Percentiles rank a stretch among this genome's conserved stretches.
These are phyloP conservation scores for Heterotilapia buettikoferi DNA, from an alignment of 2,113 vertebrate genomes.

Conservation along the genomic window DNA sequence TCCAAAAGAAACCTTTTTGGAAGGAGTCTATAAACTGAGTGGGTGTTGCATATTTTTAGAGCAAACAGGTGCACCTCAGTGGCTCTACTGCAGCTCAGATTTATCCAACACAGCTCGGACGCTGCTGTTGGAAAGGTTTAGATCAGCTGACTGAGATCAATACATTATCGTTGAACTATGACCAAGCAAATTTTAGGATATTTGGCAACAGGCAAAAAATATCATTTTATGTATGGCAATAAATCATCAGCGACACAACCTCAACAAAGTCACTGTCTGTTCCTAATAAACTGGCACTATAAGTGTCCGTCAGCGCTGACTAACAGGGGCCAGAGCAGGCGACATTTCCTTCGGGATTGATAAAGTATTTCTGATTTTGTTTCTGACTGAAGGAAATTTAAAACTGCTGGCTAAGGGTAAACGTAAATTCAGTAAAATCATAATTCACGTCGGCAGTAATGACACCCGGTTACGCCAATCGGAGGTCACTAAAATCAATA, in stretches of 20 bases:
- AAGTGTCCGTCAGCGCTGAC: too few relatives aligned
- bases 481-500: too few relatives aligned
- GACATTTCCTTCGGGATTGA: background rate
- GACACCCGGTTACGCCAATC: too few relatives aligned
- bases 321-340: background rate
- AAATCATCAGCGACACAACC: background rate
- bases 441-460: too few relatives aligned
- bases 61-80: background rate
- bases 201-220: background rate
- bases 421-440: too few relatives aligned
- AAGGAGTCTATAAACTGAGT: background rate
- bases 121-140: background rate
- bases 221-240: background rate
- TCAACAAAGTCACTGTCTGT: background rate
- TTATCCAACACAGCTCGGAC: background rate
- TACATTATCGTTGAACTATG: background rate
- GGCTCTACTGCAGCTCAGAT: background rate
- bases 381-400: too few relatives aligned
- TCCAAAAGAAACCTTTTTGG: background rate
- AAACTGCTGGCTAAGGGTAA: too few relatives aligned
- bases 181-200: background rate
- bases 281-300: background rate
- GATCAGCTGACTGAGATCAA: background rate
- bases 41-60: background rate
- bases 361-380: accelerated